A percentile compares a stretch with the other conserved stretches of the same genome.
Conservation (phyloP, 2,888 invertebrate genomes). For the Folsomia candida region DNA sequence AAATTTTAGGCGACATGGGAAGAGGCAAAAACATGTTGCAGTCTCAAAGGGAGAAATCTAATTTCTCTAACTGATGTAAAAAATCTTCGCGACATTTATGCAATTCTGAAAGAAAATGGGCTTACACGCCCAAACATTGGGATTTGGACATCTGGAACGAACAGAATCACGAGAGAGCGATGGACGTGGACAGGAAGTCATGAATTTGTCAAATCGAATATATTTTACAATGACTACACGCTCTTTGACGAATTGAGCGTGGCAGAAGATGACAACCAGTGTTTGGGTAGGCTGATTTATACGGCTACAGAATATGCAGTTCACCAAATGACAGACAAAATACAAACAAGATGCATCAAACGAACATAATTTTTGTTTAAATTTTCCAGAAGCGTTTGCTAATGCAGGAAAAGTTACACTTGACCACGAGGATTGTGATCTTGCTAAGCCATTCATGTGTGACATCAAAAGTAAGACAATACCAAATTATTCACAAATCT, state of each 20-base stretch:
- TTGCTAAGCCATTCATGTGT: not conserved
- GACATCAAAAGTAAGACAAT: not conserved
- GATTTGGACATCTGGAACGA: constrained; percentile 7
- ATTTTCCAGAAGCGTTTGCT: constrained; percentile 11
- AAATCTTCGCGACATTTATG: not conserved
- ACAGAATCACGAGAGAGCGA: not conserved
- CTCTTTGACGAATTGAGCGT: not conserved
- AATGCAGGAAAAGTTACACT: not conserved
- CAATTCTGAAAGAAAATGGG: not conserved
- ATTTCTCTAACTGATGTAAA: not conserved
- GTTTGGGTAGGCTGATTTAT: not conserved
- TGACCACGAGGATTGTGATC: constrained; percentile 5
- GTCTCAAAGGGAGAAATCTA: not conserved
- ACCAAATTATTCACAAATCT: not conserved
- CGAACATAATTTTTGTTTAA: no score
- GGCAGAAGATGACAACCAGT: not conserved
- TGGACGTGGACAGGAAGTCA: constrained; percentile 13
- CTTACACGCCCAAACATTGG: not conserved
- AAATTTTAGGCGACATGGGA: not conserved
- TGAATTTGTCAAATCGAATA: not conserved
- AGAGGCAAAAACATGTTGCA: constrained; percentile 4
- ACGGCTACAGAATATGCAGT: not conserved
- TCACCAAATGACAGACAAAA: not conserved
- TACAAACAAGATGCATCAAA: not conserved
- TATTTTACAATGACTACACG: constrained; percentile 8